Evolutionary conservation across 2,797 vertebrate species (phyloP).

Genomic region (Notoglanidium macrostoma): DNA sequence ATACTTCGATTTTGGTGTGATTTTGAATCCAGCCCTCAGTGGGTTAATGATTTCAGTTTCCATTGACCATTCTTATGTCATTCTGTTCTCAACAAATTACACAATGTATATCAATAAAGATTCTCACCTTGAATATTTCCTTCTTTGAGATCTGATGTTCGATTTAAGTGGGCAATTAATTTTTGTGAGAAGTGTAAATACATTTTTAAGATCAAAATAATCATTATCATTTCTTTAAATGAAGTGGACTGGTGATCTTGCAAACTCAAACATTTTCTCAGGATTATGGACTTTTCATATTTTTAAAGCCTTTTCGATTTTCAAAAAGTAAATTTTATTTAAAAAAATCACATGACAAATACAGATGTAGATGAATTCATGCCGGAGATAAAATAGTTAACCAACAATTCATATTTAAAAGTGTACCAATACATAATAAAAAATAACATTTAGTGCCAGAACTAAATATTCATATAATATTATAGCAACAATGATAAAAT

Average conservation of each 20-base stretch:
- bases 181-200: too few relatives aligned
- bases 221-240: neutral
- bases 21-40: too few relatives aligned
- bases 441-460: slow-evolving; percentile 1
- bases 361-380: neutral
- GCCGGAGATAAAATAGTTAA: too few relatives aligned
- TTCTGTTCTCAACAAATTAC: too few relatives aligned
- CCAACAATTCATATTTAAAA: neutral
- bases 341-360: neutral
- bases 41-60: too few relatives aligned
- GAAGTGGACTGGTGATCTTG: neutral
- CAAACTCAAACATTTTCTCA: neutral
- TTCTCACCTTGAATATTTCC: too few relatives aligned
- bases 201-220: neutral
- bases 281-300: neutral
- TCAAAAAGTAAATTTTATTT: neutral
- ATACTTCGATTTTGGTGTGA: too few relatives aligned
- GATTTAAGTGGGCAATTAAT: too few relatives aligned
- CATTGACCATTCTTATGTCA: too few relatives aligned
- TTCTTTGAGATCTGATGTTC: too few relatives aligned
- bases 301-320: neutral
- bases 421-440: neutral
- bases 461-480: neutral
- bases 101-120: too few relatives aligned
- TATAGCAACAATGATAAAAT: neutral